Conservation (phyloP, 2,888 invertebrate genomes). For the Idaea straminata region DNA sequence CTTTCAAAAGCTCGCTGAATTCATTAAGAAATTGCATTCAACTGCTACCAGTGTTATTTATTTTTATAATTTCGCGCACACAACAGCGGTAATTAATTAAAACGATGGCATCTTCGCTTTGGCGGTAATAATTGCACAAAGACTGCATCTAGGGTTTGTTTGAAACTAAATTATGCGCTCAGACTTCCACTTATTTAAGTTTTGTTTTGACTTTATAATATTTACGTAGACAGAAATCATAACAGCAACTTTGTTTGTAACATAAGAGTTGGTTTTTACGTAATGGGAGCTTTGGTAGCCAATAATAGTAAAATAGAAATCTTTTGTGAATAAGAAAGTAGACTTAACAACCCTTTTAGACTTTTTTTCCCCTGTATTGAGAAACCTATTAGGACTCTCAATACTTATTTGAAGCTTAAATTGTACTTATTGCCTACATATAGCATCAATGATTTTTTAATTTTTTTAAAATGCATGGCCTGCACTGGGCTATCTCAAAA, state of each 20-base stretch:
- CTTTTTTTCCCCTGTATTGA: no score
- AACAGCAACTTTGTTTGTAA: conserved; percentile 6
- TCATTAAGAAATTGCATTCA: not conserved
- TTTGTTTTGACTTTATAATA: conserved; percentile 16
- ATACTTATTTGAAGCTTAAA: no score
- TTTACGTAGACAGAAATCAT: not conserved
- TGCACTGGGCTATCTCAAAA: no score
- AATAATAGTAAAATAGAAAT: not conserved
- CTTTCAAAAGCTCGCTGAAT: not conserved
- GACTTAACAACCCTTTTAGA: not conserved
- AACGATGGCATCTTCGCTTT: conserved; percentile 13
- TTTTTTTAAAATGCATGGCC: no score
- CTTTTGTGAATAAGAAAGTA: not conserved
- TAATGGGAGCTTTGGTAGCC: not conserved
- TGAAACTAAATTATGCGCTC: conserved; percentile 29
- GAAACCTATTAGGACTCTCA: no score
- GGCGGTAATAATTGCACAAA: conserved; percentile 31
- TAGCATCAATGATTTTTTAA: no score
- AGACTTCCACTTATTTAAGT: conserved; percentile 22
- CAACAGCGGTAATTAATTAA: conserved; percentile 33
- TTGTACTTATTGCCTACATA: no score
- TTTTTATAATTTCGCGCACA: conserved; percentile 9
- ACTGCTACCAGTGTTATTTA: conserved; percentile 17
- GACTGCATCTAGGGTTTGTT: conserved; percentile 31
- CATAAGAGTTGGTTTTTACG: not conserved